Evolutionary conservation across 1,140 invertebrate genomes (phyloP), one percentile per base, ranked within the genome.

Genomic region (Drosophila miranda): DNA sequence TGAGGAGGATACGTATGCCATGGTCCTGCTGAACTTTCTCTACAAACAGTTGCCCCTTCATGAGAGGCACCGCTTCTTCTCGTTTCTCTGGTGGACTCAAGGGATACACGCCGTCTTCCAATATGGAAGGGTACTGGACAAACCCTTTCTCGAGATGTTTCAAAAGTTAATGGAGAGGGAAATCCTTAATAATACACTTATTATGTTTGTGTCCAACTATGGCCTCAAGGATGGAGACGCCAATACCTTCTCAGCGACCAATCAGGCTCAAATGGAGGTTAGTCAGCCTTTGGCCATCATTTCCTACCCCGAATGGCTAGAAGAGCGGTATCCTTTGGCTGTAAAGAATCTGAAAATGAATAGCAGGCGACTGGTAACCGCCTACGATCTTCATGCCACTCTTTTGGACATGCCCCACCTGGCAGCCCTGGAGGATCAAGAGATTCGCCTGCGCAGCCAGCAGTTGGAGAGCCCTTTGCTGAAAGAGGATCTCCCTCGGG

Each of bases 181-280:
- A 0, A 90, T 93, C 7, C 87, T 95, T 51, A 93, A 95, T 34
- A 93, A 94, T 43, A 94, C 94, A 0, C 90, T 95, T 66, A 79
- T 98, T 0, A 92, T 98, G 14, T 92, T 98, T 11, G 92, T 97
- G 70, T 97, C 96, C 75, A 98, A 99, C 90, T 97, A 99, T 90
- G 98, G 98, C 0, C 95, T 97, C 79, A 90, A 97, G 23, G 98
- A 95, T 89, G 92, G 13, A 93, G 14, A 83, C 4, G 1, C 11
- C 34, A 34, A 9, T 1, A 11, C 9, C 94, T 44, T 90, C 93
- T 64, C 7, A 45, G 2, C 9, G 9, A 82, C 93, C 94, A 58
- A 44, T 16, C 61, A 55, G 19, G 97, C 97, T 0, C 94, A 49
- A 95, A 89, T 93, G 97, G 97, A 99, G 90, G 97, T 98, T 89